Evolutionary conservation across 2,113 vertebrate species (phyloP), one percentile per base, ranked within the genome.

Genomic region (Sula dactylatra): DNA sequence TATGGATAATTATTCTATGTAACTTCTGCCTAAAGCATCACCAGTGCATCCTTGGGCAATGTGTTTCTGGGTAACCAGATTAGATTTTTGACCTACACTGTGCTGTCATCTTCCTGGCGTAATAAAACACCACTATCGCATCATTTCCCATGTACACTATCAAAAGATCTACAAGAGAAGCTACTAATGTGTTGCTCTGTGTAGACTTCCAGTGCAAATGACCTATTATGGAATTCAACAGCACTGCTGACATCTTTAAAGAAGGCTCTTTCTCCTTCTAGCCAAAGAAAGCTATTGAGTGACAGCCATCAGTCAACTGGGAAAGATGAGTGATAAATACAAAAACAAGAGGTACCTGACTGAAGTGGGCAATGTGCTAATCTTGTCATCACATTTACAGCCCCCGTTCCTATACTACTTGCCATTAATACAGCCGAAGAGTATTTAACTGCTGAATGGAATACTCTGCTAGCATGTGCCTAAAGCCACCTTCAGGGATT

Each of bases 251-350:
- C 78, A 84, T 45, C 86, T 92, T 85, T 87, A 79, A 81, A 94
- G 58, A 70, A 89, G 72, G 56, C 49, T 86, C 71, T 71, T 91
- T 81, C 67, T 87, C 62, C 70, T 92, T 36, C 31, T 61, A 76
- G 70, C 79, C 91, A 83, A 93, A 93, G 82, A 32, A 82, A 93
- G 25, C 42, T 70, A 56, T 27, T 89, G 88, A 94, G 82, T 86
- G 94, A 85, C 88, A 97, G 90, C 85, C 52, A 69, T 93, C 94
- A 90, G 76, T 97, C 86, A 91, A 29, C 73, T 38, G 45, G 70
- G 91, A 69, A 82, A 59, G 70, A 91, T 15, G 73, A 79, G 40
- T 0, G 49, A 89, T 86, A 96, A 96, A 94, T 72, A 82, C 45
- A 83, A 89, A 94, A 83, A 25, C 91, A 93, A 87, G 85, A 72